Base-by-base conservation (phyloP, 2,797 vertebrate genomes). In the Clamator glandarius region DNA sequence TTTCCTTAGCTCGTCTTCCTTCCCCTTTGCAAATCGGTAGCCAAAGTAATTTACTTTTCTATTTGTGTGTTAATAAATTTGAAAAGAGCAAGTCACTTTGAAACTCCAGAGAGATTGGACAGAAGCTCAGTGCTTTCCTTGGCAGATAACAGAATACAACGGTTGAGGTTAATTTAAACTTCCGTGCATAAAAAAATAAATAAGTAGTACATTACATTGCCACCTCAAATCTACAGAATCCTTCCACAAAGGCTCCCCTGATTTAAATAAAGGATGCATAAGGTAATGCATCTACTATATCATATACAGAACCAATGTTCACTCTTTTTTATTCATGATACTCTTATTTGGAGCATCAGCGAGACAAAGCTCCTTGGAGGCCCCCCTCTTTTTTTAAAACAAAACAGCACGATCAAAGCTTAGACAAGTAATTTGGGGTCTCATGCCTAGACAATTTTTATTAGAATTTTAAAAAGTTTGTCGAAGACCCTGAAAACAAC, bases 221-320 rank as follows among this genome's bases (percentile, higher is more conserved):
- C 87, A 86, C 58, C 77, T 84, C 78, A 63, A 74, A 89, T 55
- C 73, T 76, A 85, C 1, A 83, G 50, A 51, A 46, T 73, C 20
- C 52, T 75, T 93, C 81, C 61, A 92, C 87, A 90, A 88, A 68
- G 59, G 17, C 77, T 72, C 15, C 21, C 21, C 24, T 87, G 31
- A 90, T 92, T 95, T 93, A 95, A 92, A 93, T 76, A 84, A 85
- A 94, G 44, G 78, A 92, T 57, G 55, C 41, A 67, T 55, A 95
- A 93, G 62, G 33, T 63, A 94, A 87, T 55, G 51, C 48, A 70
- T 61, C 75, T 81, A 55, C 48, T 63, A 42, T 44, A 85, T 39
- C 68, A 92, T 83, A 83, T 58, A 81, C 12, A 51, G 67, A 93
- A 87, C 42, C 58, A 81, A n/a, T 18, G 33, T 19, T 63, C 31